phyloP scores from a whole-genome alignment of 2,113 vertebrate genomes.

The Potamarius usumacintae region DNA sequence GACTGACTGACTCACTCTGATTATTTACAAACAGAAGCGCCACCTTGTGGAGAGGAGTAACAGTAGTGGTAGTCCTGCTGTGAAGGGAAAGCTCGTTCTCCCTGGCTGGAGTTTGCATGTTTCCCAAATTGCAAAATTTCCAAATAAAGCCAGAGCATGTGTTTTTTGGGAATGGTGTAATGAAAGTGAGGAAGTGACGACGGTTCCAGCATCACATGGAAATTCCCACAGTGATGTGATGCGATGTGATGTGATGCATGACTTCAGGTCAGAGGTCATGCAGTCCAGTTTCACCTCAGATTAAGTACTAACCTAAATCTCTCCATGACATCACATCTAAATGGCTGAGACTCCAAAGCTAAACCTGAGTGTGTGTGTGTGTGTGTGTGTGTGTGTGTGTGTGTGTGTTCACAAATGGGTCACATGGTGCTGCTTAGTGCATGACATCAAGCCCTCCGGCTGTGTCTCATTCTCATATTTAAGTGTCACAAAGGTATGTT shows the following conservation, averaged over 20 bases:
- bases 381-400: neutral
- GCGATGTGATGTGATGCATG: slow-evolving; percentile 32
- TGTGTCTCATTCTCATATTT: slow-evolving; percentile 36
- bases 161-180: neutral
- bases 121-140: neutral
- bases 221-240: slow-evolving; percentile 13
- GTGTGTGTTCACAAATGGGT: slow-evolving; percentile 21
- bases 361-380: neutral
- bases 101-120: neutral
- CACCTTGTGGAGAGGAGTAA: neutral
- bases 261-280: slow-evolving; percentile 34
- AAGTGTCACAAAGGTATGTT: slow-evolving; percentile 24
- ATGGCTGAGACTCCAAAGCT: slow-evolving; percentile 22
- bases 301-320: slow-evolving; percentile 36
- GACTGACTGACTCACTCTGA: neutral
- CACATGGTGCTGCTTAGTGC: slow-evolving; percentile 47
- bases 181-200: neutral
- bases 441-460: slow-evolving; percentile 35
- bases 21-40: neutral
- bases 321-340: slow-evolving; percentile 49
- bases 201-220: slow-evolving; percentile 21
- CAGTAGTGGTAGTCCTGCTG: neutral
- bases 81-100: neutral
- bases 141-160: neutral
- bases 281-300: slow-evolving; percentile 38